Conservation (phyloP, 2,888 invertebrate genomes). For the Adela reaumurella region DNA sequence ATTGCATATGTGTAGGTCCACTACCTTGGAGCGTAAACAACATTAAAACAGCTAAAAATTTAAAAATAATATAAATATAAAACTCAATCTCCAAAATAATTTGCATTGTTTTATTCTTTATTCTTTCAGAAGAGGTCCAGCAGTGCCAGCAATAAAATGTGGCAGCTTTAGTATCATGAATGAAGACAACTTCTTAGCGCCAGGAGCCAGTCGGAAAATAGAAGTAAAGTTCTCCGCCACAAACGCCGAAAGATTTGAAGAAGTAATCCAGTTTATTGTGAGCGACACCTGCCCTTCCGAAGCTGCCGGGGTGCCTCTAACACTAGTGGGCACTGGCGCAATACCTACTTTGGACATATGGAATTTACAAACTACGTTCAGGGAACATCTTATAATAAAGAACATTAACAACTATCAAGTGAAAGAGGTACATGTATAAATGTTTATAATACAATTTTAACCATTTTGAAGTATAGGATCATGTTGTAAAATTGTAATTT, state of each 20-base stretch:
- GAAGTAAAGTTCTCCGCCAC: conserved; percentile 38
- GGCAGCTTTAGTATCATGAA: conserved; percentile 42
- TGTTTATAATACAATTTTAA: neutral
- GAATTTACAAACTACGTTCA: conserved; percentile 56
- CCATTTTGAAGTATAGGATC: too few species aligned
- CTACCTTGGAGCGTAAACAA: too few species aligned
- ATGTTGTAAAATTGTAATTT: neutral
- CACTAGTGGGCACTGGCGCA: conserved; percentile 50
- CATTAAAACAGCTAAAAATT: too few species aligned
- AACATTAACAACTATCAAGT: conserved; percentile 45
- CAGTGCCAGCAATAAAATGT: conserved; percentile 35
- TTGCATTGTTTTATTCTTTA: too few species aligned
- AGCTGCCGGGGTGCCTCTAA: conserved; percentile 41
- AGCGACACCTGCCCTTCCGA: conserved; percentile 50
- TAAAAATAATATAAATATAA: too few species aligned
- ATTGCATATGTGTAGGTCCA: too few species aligned
- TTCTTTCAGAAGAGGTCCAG: neutral
- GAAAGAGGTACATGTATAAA: conserved; percentile 34
- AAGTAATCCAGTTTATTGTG: conserved; percentile 39
- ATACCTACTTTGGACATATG: conserved; percentile 55
- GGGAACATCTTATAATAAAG: conserved; percentile 56
- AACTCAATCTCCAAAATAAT: too few species aligned
- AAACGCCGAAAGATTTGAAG: conserved; percentile 30
- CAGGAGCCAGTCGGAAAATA: conserved; percentile 38
- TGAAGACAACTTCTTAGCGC: conserved; percentile 42